Conservation (phyloP, 2,113 vertebrate genomes). For the Pachyramphus minor region DNA sequence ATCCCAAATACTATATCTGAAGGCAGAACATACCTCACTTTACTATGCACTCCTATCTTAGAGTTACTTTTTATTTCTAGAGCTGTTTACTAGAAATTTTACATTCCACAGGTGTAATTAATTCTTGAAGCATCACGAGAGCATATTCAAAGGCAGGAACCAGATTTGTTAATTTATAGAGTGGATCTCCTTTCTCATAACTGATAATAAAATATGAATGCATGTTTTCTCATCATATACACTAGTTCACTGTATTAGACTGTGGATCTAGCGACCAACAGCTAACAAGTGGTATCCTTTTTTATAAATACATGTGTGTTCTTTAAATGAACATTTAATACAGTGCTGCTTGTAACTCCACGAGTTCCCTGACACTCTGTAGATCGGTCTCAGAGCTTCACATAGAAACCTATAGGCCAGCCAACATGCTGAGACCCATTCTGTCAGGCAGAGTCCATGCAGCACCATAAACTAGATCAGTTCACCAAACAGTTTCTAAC, state of each 20-base stretch:
- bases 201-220: not conserved
- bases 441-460: not conserved
- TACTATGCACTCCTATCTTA: not conserved
- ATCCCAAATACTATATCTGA: not conserved
- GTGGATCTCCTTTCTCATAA: not conserved
- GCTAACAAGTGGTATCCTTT: not conserved
- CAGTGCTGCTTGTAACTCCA: not conserved
- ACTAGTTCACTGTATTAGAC: not conserved
- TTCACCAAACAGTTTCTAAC: not conserved
- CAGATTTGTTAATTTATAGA: not conserved
- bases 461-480: not conserved
- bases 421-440: not conserved
- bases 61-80: not conserved
- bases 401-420: not conserved
- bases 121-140: not conserved
- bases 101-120: not conserved
- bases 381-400: not conserved
- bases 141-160: not conserved
- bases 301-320: not conserved
- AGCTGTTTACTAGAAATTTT: not conserved
- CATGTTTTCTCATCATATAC: not conserved
- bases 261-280: not conserved
- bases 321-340: not conserved
- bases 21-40: not conserved
- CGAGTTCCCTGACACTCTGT: not conserved